A percentile compares a stretch with the other conserved stretches of the same genome.
These are phyloP conservation scores for Sycophila texana DNA, from an alignment of 2,888 invertebrate species.

Conservation along the genomic window DNA sequence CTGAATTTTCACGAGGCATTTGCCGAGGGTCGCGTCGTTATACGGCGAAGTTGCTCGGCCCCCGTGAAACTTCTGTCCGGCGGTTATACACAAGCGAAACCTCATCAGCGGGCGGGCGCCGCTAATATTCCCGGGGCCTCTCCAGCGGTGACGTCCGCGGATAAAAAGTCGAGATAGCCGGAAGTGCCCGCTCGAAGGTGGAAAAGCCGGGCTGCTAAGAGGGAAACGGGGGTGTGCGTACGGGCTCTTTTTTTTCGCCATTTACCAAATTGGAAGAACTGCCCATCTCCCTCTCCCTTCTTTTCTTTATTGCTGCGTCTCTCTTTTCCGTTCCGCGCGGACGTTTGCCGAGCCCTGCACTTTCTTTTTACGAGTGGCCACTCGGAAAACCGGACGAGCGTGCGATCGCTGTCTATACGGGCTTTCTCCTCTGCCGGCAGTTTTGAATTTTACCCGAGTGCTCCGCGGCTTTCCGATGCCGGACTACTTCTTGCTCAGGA, in stretches of 20 bases:
- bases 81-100: conserved; percentile 30
- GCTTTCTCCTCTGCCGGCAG: neutral
- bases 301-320: neutral
- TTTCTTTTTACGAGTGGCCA: conserved; percentile 44
- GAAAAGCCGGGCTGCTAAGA: neutral
- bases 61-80: neutral
- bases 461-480: too few species aligned
- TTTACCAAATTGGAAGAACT: conserved; percentile 55
- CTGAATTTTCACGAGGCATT: conserved; percentile 41
- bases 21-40: neutral
- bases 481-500: too few species aligned
- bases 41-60: neutral
- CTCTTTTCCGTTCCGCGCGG: neutral
- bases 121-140: conserved; percentile 35
- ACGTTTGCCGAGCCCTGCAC: conserved; percentile 25
- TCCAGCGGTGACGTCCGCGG: neutral
- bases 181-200: neutral
- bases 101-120: conserved; percentile 37
- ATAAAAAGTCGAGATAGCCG: conserved; percentile 23
- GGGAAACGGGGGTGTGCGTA: neutral
- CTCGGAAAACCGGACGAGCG: conserved; percentile 33
- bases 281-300: conserved; percentile 18
- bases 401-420: conserved; percentile 12
- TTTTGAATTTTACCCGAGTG: conserved; percentile 29
- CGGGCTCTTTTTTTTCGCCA: conserved; percentile 38